Conservation (phyloP, 1,140 invertebrate genomes). For the Trichonephila inaurata region DNA sequence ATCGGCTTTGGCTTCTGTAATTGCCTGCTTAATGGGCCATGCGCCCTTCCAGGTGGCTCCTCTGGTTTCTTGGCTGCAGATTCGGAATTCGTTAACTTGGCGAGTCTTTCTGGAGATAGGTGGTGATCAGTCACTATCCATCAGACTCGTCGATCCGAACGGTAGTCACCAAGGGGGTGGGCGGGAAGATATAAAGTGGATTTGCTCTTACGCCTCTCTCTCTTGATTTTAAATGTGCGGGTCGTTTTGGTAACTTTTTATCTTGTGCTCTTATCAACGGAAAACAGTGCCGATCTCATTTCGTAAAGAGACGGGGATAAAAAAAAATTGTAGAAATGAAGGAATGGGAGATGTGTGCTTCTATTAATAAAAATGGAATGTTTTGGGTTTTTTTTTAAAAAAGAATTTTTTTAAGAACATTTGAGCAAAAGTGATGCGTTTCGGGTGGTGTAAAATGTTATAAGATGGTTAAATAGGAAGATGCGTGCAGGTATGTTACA, state of each 20-base stretch:
- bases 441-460: background rate
- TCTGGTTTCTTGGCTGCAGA: constrained; percentile 61
- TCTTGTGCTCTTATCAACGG: constrained; percentile 13
- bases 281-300: constrained; percentile 18
- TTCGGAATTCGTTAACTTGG: constrained; percentile 62
- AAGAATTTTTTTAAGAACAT: background rate
- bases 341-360: background rate
- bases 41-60: background rate
- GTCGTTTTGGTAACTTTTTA: constrained; percentile 32
- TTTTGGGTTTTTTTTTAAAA: too few relatives aligned
- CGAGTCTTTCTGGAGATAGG: background rate
- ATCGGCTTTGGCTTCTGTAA: constrained; percentile 71
- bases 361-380: background rate
- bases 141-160: constrained; percentile 14
- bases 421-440: background rate
- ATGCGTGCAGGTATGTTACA: background rate
- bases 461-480: too few relatives aligned
- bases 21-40: constrained; percentile 65
- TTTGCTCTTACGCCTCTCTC: constrained; percentile 60
- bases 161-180: constrained; percentile 1
- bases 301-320: too few relatives aligned
- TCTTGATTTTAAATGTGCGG: background rate
- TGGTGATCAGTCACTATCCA: constrained; percentile 69
- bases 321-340: background rate
- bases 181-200: constrained; percentile 31